A percentile compares a stretch with the other conserved stretches of the same genome.
Conservation (phyloP, 2,888 invertebrate species). For the Agrochola lota region DNA sequence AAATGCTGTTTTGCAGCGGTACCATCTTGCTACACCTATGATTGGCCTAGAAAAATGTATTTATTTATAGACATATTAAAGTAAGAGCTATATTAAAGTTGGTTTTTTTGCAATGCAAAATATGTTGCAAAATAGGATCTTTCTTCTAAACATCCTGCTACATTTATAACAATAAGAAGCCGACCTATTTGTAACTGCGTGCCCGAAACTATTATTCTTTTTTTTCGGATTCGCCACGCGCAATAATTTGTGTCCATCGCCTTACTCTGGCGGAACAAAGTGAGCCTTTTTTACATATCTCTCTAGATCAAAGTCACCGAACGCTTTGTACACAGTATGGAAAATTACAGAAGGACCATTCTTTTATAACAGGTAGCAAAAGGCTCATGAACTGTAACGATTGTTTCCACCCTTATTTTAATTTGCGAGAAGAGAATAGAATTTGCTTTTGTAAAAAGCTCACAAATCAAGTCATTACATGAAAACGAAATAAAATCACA, state of each 20-base stretch:
- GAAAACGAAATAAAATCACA: not conserved
- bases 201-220: slow-evolving; percentile 62
- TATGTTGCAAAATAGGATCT: not conserved
- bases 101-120: too few relatives aligned
- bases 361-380: too few relatives aligned
- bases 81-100: not conserved
- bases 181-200: slow-evolving; percentile 52
- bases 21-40: not conserved
- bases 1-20: not conserved
- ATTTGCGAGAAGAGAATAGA: too few relatives aligned
- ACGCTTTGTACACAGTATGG: not conserved
- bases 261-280: slow-evolving; percentile 66
- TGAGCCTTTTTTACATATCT: slow-evolving; percentile 54
- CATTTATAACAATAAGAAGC: slow-evolving; percentile 23
- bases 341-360: slow-evolving; percentile 16
- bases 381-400: too few relatives aligned
- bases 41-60: not conserved
- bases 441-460: too few relatives aligned
- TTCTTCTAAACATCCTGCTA: slow-evolving; percentile 7
- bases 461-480: too few relatives aligned
- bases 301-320: slow-evolving; percentile 58
- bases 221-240: slow-evolving; percentile 72
- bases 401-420: too few relatives aligned
- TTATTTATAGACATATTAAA: not conserved
- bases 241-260: slow-evolving; percentile 72